Conservation (phyloP, 2,888 invertebrate species). For the Drosophila monieri region DNA sequence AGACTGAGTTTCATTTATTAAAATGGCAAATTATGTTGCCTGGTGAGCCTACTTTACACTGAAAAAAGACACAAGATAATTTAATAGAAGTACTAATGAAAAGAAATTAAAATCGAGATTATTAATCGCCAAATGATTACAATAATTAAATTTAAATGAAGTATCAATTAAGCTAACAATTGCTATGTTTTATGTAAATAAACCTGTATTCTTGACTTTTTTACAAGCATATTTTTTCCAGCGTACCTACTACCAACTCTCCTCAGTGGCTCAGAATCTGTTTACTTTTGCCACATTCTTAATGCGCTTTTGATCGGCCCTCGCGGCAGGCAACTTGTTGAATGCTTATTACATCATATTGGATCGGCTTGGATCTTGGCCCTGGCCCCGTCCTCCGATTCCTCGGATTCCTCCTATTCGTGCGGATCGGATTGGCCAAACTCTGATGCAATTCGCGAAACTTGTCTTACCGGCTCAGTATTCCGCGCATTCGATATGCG, state of each 20-base stretch:
- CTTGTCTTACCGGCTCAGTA: slow-evolving; percentile 77
- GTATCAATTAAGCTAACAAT: not conserved
- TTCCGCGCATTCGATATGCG: slow-evolving; percentile 68
- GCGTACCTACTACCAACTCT: slow-evolving; percentile 9
- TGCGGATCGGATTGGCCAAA: slow-evolving; percentile 22
- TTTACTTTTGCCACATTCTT: slow-evolving; percentile 41
- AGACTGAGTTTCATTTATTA: slow-evolving; percentile 69
- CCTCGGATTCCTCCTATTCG: slow-evolving; percentile 5
- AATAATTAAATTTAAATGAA: not conserved
- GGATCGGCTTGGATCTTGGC: slow-evolving; percentile 35
- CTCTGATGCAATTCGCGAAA: slow-evolving; percentile 75
- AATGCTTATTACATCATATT: slow-evolving; percentile 72
- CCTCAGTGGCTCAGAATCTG: slow-evolving; percentile 9
- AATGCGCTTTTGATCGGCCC: slow-evolving; percentile 49
- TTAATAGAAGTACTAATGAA: not conserved
- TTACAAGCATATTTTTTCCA: not conserved
- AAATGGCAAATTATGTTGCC: slow-evolving; percentile 73
- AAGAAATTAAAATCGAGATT: not conserved
- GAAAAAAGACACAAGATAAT: not conserved
- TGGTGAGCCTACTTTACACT: slow-evolving; percentile 19
- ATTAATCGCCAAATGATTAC: not conserved
- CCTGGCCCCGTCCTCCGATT: slow-evolving; percentile 15
- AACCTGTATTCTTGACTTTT: not conserved
- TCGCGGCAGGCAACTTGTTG: slow-evolving; percentile 29
- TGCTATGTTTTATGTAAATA: not conserved